Evolutionary conservation across 1,140 invertebrate species (phyloP), one percentile per base, ranked within the genome.

Genomic region (Heliconius eleuchia): DNA sequence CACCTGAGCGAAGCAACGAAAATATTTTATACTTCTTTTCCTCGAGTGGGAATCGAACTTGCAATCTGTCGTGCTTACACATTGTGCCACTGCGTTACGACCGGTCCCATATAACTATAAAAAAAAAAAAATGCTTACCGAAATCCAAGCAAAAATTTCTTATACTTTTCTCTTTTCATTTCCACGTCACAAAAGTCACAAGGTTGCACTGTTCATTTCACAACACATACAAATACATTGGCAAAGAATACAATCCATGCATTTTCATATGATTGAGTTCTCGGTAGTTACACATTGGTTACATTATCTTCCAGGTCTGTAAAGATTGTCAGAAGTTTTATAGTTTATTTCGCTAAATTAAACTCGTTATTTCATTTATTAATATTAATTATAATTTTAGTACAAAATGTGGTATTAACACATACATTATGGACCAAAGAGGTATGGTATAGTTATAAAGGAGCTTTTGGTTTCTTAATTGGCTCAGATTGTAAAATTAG

Each of bases 81-180:
- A 34, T 34, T 34, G 34, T 34, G 34, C 34, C 34, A 34, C 5
- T 34, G 34, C 34, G 34, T 34, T 34, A 34, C 34, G 34, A 6
- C 34, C 34, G 34, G 34, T 0, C 34, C 34, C 34, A 34, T 34
- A 6, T 34, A 46, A 46, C 9, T 11, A 46, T 11, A 46, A 46
- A 13, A 19, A 52, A 7, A 52, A 52, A 7, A 52, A 77, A 72
- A 50, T 74, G 46, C 92, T 90, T 80, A 92, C 92, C 91, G 83
- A 81, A 88, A 84, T 88, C 87, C 85, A 77, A 81, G 80, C 52
- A 78, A 80, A 73, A 77, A 84, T 73, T 80, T 86, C 87, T 90
- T 92, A 84, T 93, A 92, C 88, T 93, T 93, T 93, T 93, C 92
- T 88, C 92, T 93, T 93, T 93, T 93, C 92, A 93, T 93, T 89